Conservation (phyloP, 2,113 vertebrate species). For the Catharus minimus region DNA sequence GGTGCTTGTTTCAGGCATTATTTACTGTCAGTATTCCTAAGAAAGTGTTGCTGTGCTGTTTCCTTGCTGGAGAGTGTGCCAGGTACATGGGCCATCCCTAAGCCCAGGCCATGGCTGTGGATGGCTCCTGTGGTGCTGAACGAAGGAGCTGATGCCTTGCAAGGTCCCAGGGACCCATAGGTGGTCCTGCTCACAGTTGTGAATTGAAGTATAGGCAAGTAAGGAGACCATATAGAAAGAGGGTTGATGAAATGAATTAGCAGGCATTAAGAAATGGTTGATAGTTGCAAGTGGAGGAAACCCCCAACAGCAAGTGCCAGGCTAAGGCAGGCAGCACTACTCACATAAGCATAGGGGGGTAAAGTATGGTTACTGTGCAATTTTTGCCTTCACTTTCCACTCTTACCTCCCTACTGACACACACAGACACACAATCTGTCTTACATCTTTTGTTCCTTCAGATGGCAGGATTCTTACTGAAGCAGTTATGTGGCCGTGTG, state of each 20-base stretch:
- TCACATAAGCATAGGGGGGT: fast-evolving
- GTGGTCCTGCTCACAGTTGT: not conserved
- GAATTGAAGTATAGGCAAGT: not conserved
- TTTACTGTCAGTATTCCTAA: not conserved
- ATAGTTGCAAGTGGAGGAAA: not conserved
- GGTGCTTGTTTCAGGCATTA: not conserved
- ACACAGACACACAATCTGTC: no score
- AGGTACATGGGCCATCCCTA: fast-evolving
- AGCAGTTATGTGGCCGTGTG: fast-evolving
- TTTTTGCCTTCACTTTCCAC: not conserved
- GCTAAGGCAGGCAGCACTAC: not conserved
- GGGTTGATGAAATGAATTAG: not conserved
- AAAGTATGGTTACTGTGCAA: not conserved
- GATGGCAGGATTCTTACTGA: not conserved
- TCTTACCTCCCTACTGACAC: not conserved
- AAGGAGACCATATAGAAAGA: not conserved
- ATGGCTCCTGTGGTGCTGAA: not conserved
- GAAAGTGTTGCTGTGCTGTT: not conserved
- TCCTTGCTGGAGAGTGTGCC: not conserved
- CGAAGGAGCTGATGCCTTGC: fast-evolving
- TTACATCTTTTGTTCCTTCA: not conserved
- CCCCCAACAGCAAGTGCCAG: not conserved
- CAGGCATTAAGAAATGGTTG: not conserved
- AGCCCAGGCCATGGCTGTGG: fast-evolving
- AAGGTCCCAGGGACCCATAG: fast-evolving